A percentile compares a stretch with the other conserved stretches of the same genome.
These are phyloP conservation scores for Nothocercus nigrocapillus DNA, from an alignment of 2,113 vertebrate genomes.

Conservation along the genomic window DNA sequence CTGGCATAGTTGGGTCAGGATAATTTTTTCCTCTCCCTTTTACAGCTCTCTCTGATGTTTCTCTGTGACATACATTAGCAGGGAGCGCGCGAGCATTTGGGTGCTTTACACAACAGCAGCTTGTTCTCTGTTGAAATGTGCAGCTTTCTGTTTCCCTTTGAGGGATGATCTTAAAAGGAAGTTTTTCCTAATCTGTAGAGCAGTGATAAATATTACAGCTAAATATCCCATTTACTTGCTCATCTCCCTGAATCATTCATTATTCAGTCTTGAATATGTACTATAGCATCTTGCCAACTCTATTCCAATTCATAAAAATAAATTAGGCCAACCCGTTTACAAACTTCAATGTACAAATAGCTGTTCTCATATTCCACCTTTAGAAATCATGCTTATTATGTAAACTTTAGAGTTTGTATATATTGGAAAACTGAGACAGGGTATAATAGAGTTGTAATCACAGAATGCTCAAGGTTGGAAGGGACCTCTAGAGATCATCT, in stretches of 20 bases:
- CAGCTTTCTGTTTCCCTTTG: neutral
- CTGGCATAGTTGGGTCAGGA: neutral
- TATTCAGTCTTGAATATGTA: neutral
- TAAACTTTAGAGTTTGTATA: neutral
- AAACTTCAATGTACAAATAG: neutral
- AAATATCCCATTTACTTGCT: neutral
- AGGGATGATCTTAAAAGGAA: neutral
- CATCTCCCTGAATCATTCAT: rapidly evolving
- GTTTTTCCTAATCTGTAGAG: neutral
- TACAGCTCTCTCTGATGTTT: neutral
- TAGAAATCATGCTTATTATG: neutral
- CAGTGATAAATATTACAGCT: neutral
- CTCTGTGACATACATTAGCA: neutral
- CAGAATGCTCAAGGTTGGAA: too few relatives aligned
- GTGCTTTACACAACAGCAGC: neutral
- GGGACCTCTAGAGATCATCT: too few relatives aligned
- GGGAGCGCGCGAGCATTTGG: neutral
- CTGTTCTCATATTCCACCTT: neutral
- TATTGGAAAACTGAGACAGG: neutral
- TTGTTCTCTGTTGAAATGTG: neutral
- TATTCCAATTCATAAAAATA: neutral
- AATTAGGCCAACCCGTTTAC: neutral
- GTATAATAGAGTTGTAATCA: neutral
- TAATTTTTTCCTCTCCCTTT: neutral
- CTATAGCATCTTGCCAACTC: neutral